These are phyloP conservation scores for Pelochelys cantorii DNA, from an alignment of 2,797 vertebrate genomes.

Conservation along the genomic window DNA sequence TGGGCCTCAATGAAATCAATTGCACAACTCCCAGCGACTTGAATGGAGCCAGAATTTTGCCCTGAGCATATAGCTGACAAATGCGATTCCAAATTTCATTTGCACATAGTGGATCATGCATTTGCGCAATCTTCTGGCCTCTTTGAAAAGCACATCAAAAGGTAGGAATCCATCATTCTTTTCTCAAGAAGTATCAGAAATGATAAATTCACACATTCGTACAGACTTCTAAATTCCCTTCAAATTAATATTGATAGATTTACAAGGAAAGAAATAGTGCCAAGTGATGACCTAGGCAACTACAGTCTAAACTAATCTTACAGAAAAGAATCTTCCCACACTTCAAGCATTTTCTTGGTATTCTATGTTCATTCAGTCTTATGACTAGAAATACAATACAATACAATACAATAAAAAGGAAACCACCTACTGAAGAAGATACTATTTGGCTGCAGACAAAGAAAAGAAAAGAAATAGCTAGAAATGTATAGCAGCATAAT, in stretches of 20 bases:
- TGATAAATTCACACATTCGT: not conserved
- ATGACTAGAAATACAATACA: not conserved
- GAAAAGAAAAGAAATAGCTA: not conserved
- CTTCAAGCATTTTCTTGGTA: not conserved
- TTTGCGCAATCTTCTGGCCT: not conserved
- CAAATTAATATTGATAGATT: not conserved
- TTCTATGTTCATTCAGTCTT: not conserved
- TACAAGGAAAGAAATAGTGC: not conserved
- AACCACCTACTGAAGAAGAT: constrained; percentile 15
- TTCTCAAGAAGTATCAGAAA: not conserved
- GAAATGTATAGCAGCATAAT: constrained; percentile 42
- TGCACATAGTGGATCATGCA: not conserved
- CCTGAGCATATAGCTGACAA: not conserved
- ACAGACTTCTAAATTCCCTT: not conserved
- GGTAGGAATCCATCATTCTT: not conserved
- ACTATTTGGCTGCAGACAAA: not conserved
- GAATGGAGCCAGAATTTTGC: not conserved
- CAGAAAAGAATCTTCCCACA: not conserved
- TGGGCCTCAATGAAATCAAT: rapidly evolving
- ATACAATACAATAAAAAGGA: not conserved
- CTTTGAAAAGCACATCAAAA: not conserved
- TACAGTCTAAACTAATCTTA: not conserved
- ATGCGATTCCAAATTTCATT: not conserved
- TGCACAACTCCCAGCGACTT: not conserved
- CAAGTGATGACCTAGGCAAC: not conserved